A percentile compares a stretch with the other conserved stretches of the same genome.
Evolutionary conservation across 1,140 invertebrate genomes (phyloP).

Genomic region (Lepidurus apus): DNA sequence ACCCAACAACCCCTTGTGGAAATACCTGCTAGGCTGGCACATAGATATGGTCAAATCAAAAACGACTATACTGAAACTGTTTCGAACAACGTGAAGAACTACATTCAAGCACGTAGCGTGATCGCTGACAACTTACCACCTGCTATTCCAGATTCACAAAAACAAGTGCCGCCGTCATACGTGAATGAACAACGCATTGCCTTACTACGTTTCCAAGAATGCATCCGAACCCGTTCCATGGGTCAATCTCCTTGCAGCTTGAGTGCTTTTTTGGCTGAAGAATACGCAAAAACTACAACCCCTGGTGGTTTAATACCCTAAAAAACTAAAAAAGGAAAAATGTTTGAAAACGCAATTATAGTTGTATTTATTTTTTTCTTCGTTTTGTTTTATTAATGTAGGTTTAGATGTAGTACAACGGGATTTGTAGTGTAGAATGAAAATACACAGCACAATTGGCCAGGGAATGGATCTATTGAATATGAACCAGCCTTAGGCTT

Average conservation of each 20-base stretch:
- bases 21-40: neutral
- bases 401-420: neutral
- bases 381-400: neutral
- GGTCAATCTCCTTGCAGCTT: neutral
- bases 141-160: neutral
- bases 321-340: neutral
- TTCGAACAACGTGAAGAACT: neutral
- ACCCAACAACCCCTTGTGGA: neutral
- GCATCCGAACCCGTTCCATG: neutral
- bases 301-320: neutral
- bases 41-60: neutral
- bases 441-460: neutral
- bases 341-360: neutral
- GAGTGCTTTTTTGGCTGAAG: neutral
- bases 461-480: neutral
- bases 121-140: neutral
- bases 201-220: neutral
- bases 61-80: neutral
- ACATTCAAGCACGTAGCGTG: neutral
- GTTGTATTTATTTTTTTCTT: neutral
- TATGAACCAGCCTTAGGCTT: too few species aligned
- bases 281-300: conserved; percentile 10
- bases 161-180: neutral
- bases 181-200: neutral
- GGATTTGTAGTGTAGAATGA: neutral